These are phyloP conservation scores for Loriculus beryllinus DNA, from an alignment of 2,797 vertebrate genomes.

Conservation along the genomic window DNA sequence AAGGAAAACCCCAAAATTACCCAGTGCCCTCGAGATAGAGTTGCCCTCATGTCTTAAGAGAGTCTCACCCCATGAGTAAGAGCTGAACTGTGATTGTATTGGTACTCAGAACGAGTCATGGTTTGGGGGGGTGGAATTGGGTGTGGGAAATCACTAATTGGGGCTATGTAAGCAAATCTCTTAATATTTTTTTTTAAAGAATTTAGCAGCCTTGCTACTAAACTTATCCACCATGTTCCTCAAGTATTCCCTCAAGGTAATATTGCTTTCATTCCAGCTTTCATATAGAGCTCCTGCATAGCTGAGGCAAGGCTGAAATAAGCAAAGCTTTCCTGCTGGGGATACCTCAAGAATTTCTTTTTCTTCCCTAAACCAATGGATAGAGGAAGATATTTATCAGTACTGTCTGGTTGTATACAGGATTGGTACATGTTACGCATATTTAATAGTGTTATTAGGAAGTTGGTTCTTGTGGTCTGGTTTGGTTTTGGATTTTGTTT, in stretches of 20 bases:
- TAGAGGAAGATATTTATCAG: not conserved
- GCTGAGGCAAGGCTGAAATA: not conserved
- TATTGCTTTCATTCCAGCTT: not conserved
- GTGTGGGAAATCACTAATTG: not conserved
- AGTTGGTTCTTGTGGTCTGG: not conserved
- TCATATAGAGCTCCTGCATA: not conserved
- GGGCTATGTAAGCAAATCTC: not conserved
- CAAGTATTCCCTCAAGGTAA: not conserved
- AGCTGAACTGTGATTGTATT: not conserved
- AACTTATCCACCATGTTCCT: not conserved
- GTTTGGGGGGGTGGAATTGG: not conserved
- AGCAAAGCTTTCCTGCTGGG: not conserved
- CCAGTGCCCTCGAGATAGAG: not conserved
- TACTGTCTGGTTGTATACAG: not conserved
- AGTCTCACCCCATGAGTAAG: not conserved
- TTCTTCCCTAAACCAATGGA: not conserved
- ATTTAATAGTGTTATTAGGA: not conserved
- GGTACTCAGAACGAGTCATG: not conserved
- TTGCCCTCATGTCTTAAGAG: not conserved
- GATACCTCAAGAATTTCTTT: not conserved
- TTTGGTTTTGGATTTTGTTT: not conserved
- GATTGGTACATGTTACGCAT: not conserved
- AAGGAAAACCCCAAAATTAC: not conserved
- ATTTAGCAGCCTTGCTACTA: not conserved
- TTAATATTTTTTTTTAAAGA: not conserved